Base-by-base conservation (phyloP, 2,888 invertebrate genomes). In the Choristoneura rosaceana region DNA sequence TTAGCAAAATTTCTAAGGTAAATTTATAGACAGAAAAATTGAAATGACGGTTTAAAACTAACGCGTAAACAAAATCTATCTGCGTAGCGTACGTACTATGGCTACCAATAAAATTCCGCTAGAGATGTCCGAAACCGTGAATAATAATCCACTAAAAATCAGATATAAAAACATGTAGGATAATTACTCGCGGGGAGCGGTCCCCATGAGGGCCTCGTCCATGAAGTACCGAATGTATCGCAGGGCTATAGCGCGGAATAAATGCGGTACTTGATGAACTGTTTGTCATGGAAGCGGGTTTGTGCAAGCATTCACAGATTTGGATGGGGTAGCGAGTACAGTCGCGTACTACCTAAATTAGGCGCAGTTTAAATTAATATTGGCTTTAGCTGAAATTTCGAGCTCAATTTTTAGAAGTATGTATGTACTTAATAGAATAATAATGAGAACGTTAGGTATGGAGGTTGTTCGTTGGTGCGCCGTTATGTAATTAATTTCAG, bases 281-380 rank as follows among this genome's bases (percentile, higher is more conserved):
- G 90, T 92, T 92, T 91, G 88, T 91, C 93, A 93, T 93, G 93
- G 91, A 94, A 94, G 94, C 94, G 93, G 92, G 93, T 93, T 94
- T 94, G 93, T 85, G 94, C 93, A 94, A 94, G 93, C 94, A 94
- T 94, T 93, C 94, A 94, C 92, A 92, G 93, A 94, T 93, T 94
- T 93, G 86, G 92, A 90, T 92, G 88, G 93, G 94, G 93, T 91
- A 90, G 87, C 81, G 78, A 69, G 91, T 91, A 94, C 89, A 84
- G 86, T 84, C 84, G 84, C 2, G 77, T 7, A 69, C 79, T 59
- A 12, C 55, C 12, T 25, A 55, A 55, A 55, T 55, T 55, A 55
- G 55, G 55, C 15, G 50, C 34, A 34, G 47, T 45, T 50, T 50
- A 82, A 82, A 63, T 64, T 67, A 33, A 71, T 71, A 38, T 61